phyloP scores from a whole-genome alignment of 2,113 vertebrate genomes.

The Cryptotis parvus region DNA sequence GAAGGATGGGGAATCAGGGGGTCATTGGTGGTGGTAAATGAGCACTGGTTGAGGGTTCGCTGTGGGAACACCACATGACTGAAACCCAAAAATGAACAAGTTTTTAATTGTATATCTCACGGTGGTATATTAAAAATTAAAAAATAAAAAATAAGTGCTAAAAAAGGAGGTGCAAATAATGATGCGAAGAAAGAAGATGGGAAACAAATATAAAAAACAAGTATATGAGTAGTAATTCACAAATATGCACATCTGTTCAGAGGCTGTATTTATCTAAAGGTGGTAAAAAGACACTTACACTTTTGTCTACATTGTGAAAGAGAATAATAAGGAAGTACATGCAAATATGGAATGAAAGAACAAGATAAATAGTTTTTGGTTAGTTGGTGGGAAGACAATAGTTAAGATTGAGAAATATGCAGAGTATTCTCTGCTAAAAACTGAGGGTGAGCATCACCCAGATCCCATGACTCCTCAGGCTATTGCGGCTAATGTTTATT shows the following conservation, averaged over 20 bases:
- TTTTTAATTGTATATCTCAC: too few relatives aligned
- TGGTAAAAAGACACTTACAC: neutral
- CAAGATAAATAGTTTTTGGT: neutral
- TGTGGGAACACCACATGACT: too few relatives aligned
- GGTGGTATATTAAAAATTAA: too few relatives aligned
- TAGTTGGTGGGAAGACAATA: neutral
- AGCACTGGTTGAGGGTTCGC: too few relatives aligned
- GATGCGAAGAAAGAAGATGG: neutral
- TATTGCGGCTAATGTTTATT: neutral
- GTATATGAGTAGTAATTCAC: neutral
- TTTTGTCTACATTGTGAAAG: neutral
- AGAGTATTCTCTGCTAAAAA: neutral
- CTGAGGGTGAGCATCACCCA: neutral
- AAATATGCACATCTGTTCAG: neutral
- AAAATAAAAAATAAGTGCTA: too few relatives aligned
- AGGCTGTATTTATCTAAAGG: neutral
- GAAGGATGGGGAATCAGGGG: too few relatives aligned
- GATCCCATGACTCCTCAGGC: neutral
- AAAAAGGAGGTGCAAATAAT: neutral
- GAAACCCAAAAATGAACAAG: too few relatives aligned
- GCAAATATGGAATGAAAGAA: neutral
- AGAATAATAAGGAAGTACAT: neutral
- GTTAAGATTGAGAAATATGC: neutral
- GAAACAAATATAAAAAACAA: conserved; percentile 6
- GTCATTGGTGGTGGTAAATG: too few relatives aligned